phyloP scores from a whole-genome alignment of 2,888 invertebrate species.

The Netelia fuscicornis region DNA sequence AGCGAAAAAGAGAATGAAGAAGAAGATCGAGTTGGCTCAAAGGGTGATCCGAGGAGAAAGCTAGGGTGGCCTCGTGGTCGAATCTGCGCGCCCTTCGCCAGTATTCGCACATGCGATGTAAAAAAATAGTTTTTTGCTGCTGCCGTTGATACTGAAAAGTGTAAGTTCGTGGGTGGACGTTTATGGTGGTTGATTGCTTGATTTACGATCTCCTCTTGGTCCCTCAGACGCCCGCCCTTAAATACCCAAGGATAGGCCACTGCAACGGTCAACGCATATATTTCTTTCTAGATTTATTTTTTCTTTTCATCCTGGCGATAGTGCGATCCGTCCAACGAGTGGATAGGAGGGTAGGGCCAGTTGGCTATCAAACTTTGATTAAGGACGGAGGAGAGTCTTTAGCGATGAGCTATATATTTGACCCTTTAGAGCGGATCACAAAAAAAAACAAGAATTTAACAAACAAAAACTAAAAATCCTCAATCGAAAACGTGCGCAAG shows the following conservation, averaged over 20 bases:
- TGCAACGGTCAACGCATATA: constrained; percentile 3
- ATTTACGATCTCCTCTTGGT: constrained; percentile 78
- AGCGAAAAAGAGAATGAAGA: constrained; percentile 45
- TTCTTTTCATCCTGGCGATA: constrained; percentile 20
- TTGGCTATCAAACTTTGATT: constrained; percentile 75
- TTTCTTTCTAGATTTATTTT: constrained; percentile 15
- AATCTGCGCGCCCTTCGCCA: constrained; percentile 34
- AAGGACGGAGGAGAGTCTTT: constrained; percentile 52
- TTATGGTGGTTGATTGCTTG: constrained; percentile 82
- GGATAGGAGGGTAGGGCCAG: constrained; percentile 35
- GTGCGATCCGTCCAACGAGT: constrained; percentile 12
- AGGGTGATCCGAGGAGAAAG: constrained; percentile 24
- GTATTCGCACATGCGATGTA: constrained; percentile 48
- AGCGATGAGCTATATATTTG: neutral
- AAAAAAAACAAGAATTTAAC: neutral
- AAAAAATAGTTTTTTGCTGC: constrained; percentile 68
- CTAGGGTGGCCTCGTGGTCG: constrained; percentile 19
- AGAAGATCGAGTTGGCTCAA: constrained; percentile 60
- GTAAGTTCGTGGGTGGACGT: constrained; percentile 80
- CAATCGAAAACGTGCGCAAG: neutral
- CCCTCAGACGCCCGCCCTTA: constrained; percentile 67
- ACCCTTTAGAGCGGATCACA: neutral
- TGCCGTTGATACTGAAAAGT: constrained; percentile 69
- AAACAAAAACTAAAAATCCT: neutral
- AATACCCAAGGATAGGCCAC: constrained; percentile 26